Percentiles rank a stretch among this genome's conserved stretches.
Evolutionary conservation across 2,113 vertebrate species (phyloP).

Genomic region (Microcebus jonahi): DNA sequence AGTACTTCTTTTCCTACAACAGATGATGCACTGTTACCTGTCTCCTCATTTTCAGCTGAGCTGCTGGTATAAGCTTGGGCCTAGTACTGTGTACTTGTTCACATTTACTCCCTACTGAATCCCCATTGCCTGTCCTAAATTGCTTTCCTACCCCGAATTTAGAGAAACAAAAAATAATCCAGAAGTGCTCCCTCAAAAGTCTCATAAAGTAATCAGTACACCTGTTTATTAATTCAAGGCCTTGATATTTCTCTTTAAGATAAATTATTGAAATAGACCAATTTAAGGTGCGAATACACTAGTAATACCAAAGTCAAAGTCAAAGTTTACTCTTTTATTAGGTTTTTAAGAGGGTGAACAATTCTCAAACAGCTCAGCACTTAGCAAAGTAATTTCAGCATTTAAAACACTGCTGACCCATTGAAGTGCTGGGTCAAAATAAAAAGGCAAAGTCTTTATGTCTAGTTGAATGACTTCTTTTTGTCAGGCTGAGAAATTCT

Average conservation of each 20-base stretch:
- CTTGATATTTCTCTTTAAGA: not conserved
- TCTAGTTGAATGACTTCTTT: constrained; percentile 16
- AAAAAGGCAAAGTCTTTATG: not conserved
- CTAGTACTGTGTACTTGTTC: not conserved
- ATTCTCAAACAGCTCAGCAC: not conserved
- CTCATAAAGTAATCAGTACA: not conserved
- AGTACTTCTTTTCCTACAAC: not conserved
- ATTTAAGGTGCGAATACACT: not conserved
- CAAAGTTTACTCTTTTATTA: constrained; percentile 4
- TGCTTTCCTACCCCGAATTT: not conserved
- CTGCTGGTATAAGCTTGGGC: fast-evolving
- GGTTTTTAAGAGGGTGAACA: not conserved
- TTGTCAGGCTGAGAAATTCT: not conserved
- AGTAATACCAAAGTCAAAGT: not conserved
- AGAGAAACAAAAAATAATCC: not conserved
- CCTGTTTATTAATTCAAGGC: not conserved
- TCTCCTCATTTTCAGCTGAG: not conserved
- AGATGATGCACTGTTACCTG: not conserved
- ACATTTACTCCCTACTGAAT: not conserved
- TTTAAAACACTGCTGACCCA: not conserved
- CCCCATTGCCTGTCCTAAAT: not conserved
- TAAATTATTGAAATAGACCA: not conserved
- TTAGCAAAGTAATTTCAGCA: not conserved
- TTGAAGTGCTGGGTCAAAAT: not conserved
- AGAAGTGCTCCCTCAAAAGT: not conserved